These are phyloP conservation scores for Thera obeliscata DNA, from an alignment of 2,888 invertebrate species.

Conservation along the genomic window DNA sequence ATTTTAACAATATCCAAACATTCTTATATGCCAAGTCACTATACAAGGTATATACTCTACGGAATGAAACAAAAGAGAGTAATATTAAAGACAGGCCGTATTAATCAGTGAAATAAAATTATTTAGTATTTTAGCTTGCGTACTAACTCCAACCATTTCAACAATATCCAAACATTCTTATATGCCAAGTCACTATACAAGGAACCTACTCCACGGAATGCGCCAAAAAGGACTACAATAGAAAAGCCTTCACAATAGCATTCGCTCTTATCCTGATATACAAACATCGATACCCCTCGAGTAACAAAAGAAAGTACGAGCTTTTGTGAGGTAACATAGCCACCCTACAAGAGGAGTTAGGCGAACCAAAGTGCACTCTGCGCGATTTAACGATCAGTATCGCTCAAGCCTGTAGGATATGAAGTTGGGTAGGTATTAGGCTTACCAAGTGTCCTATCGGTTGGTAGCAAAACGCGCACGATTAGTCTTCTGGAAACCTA, in stretches of 20 bases:
- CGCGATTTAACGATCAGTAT: slow-evolving; percentile 61
- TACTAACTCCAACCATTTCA: background rate
- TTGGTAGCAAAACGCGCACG: background rate
- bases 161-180: background rate
- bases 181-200: background rate
- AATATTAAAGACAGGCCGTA: no score
- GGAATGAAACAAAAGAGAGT: background rate
- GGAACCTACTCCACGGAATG: background rate
- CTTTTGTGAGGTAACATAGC: slow-evolving; percentile 43
- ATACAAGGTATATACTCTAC: background rate
- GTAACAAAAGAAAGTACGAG: slow-evolving; percentile 26
- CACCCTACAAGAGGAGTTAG: slow-evolving; percentile 51
- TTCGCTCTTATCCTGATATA: slow-evolving; percentile 12
- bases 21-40: background rate
- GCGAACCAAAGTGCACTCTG: slow-evolving; percentile 55
- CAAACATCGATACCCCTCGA: slow-evolving; percentile 24
- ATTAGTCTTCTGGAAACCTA: background rate
- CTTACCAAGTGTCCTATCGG: background rate
- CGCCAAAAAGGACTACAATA: slow-evolving; percentile 9
- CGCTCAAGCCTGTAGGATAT: slow-evolving; percentile 18
- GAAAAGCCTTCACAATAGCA: slow-evolving; percentile 20
- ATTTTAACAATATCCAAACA: background rate
- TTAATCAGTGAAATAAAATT: background rate
- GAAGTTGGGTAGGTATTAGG: background rate
- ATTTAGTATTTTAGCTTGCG: no score